These are phyloP conservation scores for Xerus inauris DNA, from an alignment of 2,113 vertebrate species.

Conservation along the genomic window DNA sequence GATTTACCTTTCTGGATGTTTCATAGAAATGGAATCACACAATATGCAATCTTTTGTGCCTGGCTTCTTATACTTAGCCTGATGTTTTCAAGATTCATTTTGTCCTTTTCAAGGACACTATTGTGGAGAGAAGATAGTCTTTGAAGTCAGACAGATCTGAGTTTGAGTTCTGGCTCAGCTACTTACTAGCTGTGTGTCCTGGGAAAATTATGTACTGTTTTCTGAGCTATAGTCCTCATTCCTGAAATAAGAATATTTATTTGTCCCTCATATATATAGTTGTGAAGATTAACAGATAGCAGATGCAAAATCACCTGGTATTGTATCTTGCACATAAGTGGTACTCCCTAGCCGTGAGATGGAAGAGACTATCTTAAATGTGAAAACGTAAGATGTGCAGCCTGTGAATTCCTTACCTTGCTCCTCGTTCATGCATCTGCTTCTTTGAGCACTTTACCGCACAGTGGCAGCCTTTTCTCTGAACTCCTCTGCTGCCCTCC, in stretches of 20 bases:
- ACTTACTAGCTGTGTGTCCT: neutral
- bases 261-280: neutral
- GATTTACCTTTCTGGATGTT: conserved; percentile 26
- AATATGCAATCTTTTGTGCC: neutral
- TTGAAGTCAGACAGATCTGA: neutral
- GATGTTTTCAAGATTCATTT: neutral
- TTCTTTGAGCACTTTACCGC: neutral
- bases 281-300: neutral
- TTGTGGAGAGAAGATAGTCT: neutral
- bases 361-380: neutral
- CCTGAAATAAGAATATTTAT: neutral
- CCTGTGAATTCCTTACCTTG: neutral
- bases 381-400: neutral
- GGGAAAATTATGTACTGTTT: neutral
- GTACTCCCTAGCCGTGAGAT: neutral
- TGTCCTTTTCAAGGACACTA: neutral
- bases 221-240: neutral
- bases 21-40: neutral
- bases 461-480: neutral
- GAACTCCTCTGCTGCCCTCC: neutral
- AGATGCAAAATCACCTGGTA: neutral
- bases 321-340: neutral
- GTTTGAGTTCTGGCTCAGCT: neutral
- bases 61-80: conserved; percentile 38
- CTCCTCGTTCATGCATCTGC: neutral